These are phyloP conservation scores for Henricia sp. DNA, from an alignment of 53 echinoderm and acorn worm genomes.

Conservation along the genomic window DNA sequence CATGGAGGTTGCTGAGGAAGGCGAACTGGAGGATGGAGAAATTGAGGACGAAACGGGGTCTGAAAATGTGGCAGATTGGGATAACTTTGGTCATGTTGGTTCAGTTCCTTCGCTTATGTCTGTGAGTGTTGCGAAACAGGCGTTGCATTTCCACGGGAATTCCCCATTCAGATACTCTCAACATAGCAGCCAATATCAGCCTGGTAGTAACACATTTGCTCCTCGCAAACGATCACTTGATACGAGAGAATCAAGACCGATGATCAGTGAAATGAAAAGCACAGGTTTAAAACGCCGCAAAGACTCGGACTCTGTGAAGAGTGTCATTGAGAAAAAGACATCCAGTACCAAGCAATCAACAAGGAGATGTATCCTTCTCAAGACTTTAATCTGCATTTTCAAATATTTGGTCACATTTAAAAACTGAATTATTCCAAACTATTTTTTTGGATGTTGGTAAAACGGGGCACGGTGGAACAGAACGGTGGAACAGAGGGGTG, in stretches of 20 bases:
- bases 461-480: too few relatives aligned
- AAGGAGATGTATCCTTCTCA: conserved; percentile 42
- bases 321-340: background rate
- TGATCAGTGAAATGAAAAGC: background rate
- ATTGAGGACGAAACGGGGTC: conserved; percentile 63
- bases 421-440: too few relatives aligned
- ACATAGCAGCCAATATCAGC: background rate
- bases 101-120: conserved; percentile 16
- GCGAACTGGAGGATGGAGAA: conserved; percentile 68
- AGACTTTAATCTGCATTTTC: too few relatives aligned
- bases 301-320: background rate
- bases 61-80: conserved; percentile 4
- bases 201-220: background rate
- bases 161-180: background rate
- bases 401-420: too few relatives aligned
- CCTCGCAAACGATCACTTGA: background rate
- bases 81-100: background rate
- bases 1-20: conserved; percentile 50
- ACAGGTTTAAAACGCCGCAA: conserved; percentile 11
- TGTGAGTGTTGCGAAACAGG: background rate
- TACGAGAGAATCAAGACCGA: background rate
- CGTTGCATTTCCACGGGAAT: background rate
- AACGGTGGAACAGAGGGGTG: too few relatives aligned
- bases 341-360: background rate
- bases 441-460: too few relatives aligned